Conservation (phyloP, 2,888 invertebrate genomes). For the Tenthredo livida region DNA sequence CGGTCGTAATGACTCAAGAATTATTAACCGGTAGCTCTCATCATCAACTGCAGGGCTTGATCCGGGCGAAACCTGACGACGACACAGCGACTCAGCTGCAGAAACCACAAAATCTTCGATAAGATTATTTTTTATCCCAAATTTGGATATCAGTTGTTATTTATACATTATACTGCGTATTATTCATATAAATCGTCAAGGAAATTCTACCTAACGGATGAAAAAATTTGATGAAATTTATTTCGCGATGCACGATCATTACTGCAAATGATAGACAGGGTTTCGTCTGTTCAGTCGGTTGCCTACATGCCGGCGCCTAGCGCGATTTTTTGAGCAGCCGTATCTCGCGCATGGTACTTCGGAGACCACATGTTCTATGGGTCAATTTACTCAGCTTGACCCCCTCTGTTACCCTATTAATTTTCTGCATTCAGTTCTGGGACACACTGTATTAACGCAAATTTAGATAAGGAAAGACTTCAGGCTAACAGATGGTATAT, state of each 20-base stretch:
- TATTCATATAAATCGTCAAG: background rate
- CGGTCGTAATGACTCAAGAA: background rate
- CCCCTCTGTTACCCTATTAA: no score
- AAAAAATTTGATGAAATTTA: background rate
- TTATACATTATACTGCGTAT: no score
- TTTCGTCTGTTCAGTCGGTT: no score
- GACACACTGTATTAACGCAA: background rate
- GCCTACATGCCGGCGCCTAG: no score
- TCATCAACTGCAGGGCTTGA: background rate
- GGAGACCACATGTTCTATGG: no score
- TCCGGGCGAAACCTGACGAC: background rate
- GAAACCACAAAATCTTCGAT: background rate
- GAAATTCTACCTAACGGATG: background rate
- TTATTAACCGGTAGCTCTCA: background rate
- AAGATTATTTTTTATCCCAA: background rate
- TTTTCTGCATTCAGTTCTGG: no score
- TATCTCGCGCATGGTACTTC: no score
- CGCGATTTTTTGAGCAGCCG: no score
- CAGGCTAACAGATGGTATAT: background rate
- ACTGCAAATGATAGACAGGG: background rate
- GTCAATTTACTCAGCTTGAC: no score
- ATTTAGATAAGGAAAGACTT: background rate
- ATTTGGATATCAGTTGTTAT: no score
- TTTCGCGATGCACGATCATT: background rate
- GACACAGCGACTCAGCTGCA: background rate